Evolutionary conservation across 2,888 invertebrate genomes (phyloP), one percentile per base, ranked within the genome.

Genomic region (Himalopsyche japonica): DNA sequence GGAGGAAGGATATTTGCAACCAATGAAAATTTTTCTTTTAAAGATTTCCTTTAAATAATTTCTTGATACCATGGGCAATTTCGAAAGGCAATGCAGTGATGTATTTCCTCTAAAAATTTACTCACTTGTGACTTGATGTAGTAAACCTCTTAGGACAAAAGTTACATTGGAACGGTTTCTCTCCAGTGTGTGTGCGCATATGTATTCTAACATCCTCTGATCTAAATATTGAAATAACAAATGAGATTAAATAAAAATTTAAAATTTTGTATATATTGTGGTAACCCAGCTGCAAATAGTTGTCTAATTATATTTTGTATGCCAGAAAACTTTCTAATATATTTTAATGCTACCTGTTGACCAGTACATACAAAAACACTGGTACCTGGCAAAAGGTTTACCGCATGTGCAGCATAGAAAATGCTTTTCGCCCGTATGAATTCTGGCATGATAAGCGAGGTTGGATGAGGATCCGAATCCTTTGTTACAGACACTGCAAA

Each of bases 101-200:
- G n/a, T n/a, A n/a, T n/a, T n/a, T n/a, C n/a, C n/a, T n/a, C n/a
- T 6, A 32, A 32, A 32, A 32, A 32, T 32, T 3, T 24, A 76
- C 37, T 82, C 82, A 86, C 87, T 85, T 87, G 76, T 87, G 83
- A 82, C 87, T 87, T 34, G 87, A 86, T 5, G 87, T 87, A 0
- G 82, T 85, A 48, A 87, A 87, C 82, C 76, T 79, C 70, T 86
- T 86, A 5, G 77, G 24, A 30, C 86, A 86, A 32, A 82, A 27
- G 18, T 48, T 30, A 78, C 86, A 86, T 76, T 81, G 37, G 49
- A 82, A 86, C 10, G 86, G 86, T 77, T 77, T 86, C 43, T 84
- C 82, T 18, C 82, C 82, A 12, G 82, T 80, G 30, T 86, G 86
- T 30, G 76, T 48, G n/a, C 83, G 48, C 85, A 83, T 85, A 24